Percentiles rank a stretch among this genome's conserved stretches.
phyloP scores from a whole-genome alignment of 2,888 invertebrate genomes.

The Archips crataeganus region DNA sequence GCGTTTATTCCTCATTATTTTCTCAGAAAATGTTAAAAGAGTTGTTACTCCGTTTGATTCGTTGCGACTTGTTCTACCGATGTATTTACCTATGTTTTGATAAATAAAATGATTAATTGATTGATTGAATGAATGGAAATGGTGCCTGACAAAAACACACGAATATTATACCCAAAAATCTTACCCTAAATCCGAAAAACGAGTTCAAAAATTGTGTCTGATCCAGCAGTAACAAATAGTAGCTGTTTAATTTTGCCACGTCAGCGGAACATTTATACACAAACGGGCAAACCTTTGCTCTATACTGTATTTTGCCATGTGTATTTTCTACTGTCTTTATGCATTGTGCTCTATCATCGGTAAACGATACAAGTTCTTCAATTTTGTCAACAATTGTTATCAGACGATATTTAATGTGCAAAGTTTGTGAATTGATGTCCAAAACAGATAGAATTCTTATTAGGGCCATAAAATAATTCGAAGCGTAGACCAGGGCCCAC shows the following conservation, averaged over 20 bases:
- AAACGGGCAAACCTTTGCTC: background rate
- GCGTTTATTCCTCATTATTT: too few species aligned
- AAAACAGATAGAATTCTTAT: background rate
- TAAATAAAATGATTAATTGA: too few species aligned
- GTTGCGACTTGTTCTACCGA: too few species aligned
- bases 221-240: background rate
- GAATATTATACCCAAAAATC: background rate
- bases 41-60: too few species aligned
- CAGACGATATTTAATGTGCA: background rate
- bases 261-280: background rate
- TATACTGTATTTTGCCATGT: background rate
- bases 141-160: too few species aligned
- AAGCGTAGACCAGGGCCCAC: background rate
- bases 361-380: background rate
- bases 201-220: background rate
- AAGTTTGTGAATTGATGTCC: constrained; percentile 2
- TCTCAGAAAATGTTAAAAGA: too few species aligned
- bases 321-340: background rate
- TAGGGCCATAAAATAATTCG: background rate
- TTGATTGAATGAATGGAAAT: too few species aligned
- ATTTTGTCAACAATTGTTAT: background rate
- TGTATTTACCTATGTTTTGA: too few species aligned
- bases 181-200: constrained; percentile 1
- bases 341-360: background rate
- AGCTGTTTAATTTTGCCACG: background rate